A percentile compares a stretch with the other conserved stretches of the same genome.
phyloP scores from a whole-genome alignment of 2,113 vertebrate species.

The Lasiurus cinereus region DNA sequence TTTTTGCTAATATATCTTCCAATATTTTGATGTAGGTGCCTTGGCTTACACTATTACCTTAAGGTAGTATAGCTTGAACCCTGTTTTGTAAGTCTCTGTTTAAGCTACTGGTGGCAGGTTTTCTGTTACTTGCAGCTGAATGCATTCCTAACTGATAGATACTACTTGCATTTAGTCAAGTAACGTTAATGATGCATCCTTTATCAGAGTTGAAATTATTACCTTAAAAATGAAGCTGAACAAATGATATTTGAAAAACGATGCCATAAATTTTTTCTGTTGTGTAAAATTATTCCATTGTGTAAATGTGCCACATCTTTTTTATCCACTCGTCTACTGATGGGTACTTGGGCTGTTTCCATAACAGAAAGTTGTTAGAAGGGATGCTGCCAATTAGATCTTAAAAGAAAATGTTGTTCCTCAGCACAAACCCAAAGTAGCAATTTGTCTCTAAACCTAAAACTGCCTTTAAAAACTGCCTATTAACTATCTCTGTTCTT shows the following conservation, averaged over 20 bases:
- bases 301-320: no score
- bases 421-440: not conserved
- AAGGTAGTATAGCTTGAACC: not conserved
- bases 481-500: no score
- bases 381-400: no score
- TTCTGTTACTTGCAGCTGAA: not conserved
- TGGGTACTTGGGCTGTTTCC: no score
- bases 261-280: not conserved
- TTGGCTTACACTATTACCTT: not conserved
- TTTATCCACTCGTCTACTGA: no score
- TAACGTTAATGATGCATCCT: not conserved
- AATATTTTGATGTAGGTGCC: not conserved
- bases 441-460: not conserved
- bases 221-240: not conserved
- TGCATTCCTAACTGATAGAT: not conserved
- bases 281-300: no score
- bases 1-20: not conserved
- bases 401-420: not conserved
- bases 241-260: not conserved
- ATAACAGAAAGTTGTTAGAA: not conserved
- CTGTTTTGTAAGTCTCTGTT: not conserved
- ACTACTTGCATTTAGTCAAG: not conserved
- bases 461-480: no score
- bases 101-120: not conserved
- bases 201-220: not conserved